Evolutionary conservation across 2,113 vertebrate genomes (phyloP).

Genomic region (Scytalopus superciliaris): DNA sequence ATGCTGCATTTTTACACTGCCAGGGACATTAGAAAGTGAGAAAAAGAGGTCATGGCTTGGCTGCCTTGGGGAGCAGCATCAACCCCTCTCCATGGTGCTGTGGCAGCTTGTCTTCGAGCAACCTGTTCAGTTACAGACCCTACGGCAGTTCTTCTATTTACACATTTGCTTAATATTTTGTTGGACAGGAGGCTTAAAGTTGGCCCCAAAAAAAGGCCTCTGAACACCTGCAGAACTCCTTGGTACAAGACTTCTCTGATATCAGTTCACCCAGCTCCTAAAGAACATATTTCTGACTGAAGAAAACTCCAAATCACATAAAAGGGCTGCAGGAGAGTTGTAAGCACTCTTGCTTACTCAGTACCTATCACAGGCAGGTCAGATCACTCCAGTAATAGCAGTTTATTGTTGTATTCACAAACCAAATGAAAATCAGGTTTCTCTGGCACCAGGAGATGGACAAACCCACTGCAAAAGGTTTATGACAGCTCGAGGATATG

Average conservation of each 20-base stretch:
- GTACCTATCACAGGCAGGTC: not conserved
- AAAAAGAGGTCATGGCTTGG: not conserved
- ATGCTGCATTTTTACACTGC: not conserved
- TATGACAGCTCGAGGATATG: not conserved
- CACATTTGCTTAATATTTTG: not conserved
- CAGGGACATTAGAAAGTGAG: not conserved
- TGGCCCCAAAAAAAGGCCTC: not conserved
- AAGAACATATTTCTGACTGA: not conserved
- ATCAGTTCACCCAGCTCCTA: not conserved
- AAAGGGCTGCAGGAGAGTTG: not conserved
- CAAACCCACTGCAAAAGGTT: not conserved
- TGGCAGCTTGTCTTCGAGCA: not conserved
- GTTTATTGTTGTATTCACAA: not conserved
- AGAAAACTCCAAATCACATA: not conserved
- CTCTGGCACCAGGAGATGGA: not conserved
- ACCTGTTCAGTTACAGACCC: not conserved
- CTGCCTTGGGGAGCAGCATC: not conserved
- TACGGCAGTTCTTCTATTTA: not conserved
- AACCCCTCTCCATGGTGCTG: not conserved
- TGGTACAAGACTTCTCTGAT: not conserved
- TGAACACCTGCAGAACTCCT: not conserved
- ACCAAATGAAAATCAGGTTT: not conserved
- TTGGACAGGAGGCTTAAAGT: not conserved
- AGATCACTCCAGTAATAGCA: not conserved
- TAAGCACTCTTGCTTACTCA: not conserved